Evolutionary conservation across 2,797 vertebrate species (phyloP).

Genomic region (Petrocephalus sullivani): DNA sequence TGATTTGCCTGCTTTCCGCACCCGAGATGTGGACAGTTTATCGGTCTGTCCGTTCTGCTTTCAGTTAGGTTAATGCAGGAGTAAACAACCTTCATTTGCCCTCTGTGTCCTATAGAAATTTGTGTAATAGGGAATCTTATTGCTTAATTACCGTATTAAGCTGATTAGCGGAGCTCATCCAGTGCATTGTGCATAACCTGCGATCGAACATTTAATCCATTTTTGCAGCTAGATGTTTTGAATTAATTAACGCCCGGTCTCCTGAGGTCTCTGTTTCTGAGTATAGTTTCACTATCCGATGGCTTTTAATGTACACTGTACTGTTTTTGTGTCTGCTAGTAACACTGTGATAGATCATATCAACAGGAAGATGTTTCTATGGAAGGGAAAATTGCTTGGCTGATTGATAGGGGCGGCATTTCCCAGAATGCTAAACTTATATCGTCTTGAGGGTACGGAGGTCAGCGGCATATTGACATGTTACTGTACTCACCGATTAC

Average conservation of each 20-base stretch:
- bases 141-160: constrained; percentile 1
- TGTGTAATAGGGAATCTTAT: constrained; percentile 1
- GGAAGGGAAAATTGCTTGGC: not conserved
- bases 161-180: not conserved
- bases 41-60: not conserved
- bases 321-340: not conserved
- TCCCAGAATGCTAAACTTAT: not conserved
- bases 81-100: not conserved
- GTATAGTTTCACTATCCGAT: not conserved
- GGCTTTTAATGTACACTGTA: not conserved
- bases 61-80: not conserved
- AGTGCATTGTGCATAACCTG: not conserved
- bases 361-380: not conserved
- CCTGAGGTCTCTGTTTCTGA: not conserved
- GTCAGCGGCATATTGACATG: not conserved
- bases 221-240: not conserved
- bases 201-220: constrained; percentile 3
- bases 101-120: constrained; percentile 9
- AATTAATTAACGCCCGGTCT: not conserved
- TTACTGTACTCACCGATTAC: not conserved
- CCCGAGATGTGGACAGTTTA: not conserved
- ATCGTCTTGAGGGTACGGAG: not conserved
- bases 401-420: not conserved
- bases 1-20: not conserved
- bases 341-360: not conserved